Evolutionary conservation across 2,797 vertebrate species (phyloP).

Genomic region (Trachurus trachurus): DNA sequence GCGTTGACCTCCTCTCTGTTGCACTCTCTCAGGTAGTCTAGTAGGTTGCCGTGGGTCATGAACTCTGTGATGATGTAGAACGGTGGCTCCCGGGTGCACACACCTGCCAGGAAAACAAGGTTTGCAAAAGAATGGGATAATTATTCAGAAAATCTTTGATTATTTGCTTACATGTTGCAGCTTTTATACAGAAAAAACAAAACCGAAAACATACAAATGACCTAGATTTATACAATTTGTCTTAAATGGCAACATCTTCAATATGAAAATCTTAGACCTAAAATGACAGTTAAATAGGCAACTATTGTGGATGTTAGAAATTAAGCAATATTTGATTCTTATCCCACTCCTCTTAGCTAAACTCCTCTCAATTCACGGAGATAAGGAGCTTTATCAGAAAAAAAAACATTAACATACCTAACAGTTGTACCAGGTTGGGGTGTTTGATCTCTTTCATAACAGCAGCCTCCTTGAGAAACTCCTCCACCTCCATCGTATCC

Average conservation of each 20-base stretch:
- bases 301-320: not conserved
- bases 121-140: not conserved
- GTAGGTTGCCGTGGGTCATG: constrained; percentile 97
- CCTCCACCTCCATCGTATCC: constrained; percentile 99
- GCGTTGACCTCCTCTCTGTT: constrained; percentile 97
- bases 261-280: too few species aligned
- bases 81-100: constrained; percentile 96
- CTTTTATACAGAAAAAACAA: not conserved
- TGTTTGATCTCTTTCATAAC: constrained; percentile 99
- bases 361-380: not conserved
- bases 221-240: not conserved
- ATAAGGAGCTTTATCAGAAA: not conserved
- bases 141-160: not conserved
- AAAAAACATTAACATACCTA: constrained; percentile 86
- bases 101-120: constrained; percentile 83
- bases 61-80: constrained; percentile 99
- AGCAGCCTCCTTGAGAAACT: constrained; percentile 97
- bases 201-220: not conserved
- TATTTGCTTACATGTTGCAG: not conserved
- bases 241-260: not conserved
- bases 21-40: constrained; percentile 97
- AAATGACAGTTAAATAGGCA: not conserved
- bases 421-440: constrained; percentile 96
- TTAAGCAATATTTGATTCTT: not conserved
- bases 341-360: not conserved